phyloP scores from a whole-genome alignment of 2,113 vertebrate genomes.

The Laticauda colubrina region DNA sequence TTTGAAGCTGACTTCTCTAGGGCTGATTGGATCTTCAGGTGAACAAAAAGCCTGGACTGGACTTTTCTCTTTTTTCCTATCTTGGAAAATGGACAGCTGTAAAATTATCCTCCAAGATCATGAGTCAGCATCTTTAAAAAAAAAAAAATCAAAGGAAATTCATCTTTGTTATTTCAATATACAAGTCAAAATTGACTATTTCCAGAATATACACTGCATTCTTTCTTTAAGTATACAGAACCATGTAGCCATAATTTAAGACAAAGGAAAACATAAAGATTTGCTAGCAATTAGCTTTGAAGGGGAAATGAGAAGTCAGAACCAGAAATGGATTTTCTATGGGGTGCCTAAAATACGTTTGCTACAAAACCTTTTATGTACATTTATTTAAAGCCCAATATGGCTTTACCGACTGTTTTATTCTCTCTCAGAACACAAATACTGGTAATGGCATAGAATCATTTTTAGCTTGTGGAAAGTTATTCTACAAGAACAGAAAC shows the following conservation, averaged over 20 bases:
- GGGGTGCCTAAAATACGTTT: constrained; percentile 23
- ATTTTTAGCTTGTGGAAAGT: background rate
- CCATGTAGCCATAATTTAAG: background rate
- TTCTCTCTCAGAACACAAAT: constrained; percentile 13
- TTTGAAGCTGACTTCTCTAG: constrained; percentile 39
- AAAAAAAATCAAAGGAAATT: constrained; percentile 39
- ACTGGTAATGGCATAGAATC: background rate
- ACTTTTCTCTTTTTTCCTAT: background rate
- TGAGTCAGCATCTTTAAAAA: constrained; percentile 52
- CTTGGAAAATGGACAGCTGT: constrained; percentile 31
- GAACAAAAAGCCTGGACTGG: constrained; percentile 43
- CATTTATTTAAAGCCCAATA: constrained; percentile 17
- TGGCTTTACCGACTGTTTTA: constrained; percentile 4
- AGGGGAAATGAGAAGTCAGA: constrained; percentile 6
- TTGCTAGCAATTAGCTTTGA: constrained; percentile 9
- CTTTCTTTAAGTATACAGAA: constrained; percentile 1
- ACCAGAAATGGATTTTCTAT: background rate
- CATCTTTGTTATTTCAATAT: constrained; percentile 27
- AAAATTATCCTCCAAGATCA: constrained; percentile 47
- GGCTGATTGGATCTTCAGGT: constrained; percentile 37
- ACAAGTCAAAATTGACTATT: constrained; percentile 36
- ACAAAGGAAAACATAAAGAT: background rate
- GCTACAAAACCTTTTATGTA: background rate
- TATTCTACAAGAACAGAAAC: background rate
- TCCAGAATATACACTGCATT: background rate